These are phyloP conservation scores for Leguminivora glycinivorella DNA, from an alignment of 1,140 invertebrate genomes.

Conservation along the genomic window DNA sequence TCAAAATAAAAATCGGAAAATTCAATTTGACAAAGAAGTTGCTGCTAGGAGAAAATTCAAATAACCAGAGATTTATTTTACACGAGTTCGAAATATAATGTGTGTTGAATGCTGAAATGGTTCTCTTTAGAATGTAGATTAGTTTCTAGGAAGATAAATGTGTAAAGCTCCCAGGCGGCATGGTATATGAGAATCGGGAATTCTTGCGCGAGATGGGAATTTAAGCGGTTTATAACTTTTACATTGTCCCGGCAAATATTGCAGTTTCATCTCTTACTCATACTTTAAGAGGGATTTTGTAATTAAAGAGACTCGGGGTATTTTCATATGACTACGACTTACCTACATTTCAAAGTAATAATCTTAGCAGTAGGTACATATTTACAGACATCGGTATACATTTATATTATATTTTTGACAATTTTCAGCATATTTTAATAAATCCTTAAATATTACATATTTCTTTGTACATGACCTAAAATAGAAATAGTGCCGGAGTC, in stretches of 20 bases:
- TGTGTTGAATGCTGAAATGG: constrained; percentile 27
- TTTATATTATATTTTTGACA: no score
- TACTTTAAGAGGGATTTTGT: not conserved
- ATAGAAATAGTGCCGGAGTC: no score
- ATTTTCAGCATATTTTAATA: no score
- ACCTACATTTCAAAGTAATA: no score
- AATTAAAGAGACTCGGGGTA: not conserved
- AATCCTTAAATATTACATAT: no score
- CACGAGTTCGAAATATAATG: constrained; percentile 21
- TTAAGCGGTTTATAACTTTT: constrained; percentile 27
- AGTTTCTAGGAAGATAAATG: constrained; percentile 29
- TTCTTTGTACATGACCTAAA: no score
- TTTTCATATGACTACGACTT: not conserved
- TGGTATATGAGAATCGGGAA: constrained; percentile 26
- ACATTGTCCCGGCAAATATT: constrained; percentile 21
- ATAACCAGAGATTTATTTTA: constrained; percentile 16
- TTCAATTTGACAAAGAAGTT: constrained; percentile 5
- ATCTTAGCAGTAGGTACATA: no score
- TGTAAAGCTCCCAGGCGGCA: constrained; percentile 27
- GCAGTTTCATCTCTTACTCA: constrained; percentile 18
- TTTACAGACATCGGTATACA: no score
- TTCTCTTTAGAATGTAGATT: constrained; percentile 29
- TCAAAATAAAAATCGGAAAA: not conserved
- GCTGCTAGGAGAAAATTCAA: constrained; percentile 4
- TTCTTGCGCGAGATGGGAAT: constrained; percentile 25